phyloP scores from a whole-genome alignment of 1,140 invertebrate genomes.

The Amyelois transitella region DNA sequence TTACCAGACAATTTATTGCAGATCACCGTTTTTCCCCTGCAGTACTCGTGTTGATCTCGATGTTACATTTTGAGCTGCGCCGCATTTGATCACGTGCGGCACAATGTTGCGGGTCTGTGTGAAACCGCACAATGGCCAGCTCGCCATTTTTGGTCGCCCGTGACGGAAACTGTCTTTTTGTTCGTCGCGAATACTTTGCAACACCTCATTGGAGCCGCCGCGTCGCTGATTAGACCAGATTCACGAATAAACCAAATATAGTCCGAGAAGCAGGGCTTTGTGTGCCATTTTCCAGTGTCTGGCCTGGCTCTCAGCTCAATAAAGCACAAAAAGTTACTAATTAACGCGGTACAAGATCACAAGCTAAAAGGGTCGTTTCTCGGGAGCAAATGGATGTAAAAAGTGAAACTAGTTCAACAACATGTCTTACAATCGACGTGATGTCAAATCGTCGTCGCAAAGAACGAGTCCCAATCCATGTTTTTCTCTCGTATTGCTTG shows the following conservation, averaged over 20 bases:
- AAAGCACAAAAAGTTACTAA: conserved; percentile 29
- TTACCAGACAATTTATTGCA: conserved; percentile 39
- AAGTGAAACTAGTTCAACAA: conserved; percentile 61
- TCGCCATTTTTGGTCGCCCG: conserved; percentile 40
- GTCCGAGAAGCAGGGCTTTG: conserved; percentile 1
- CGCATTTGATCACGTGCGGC: conserved; percentile 43
- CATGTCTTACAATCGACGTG: conserved; percentile 67
- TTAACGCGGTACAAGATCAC: conserved; percentile 62
- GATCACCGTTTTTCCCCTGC: conserved; percentile 14
- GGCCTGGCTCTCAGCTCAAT: conserved; percentile 8
- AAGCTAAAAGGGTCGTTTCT: conserved; percentile 56
- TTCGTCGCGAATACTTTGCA: conserved; percentile 33
- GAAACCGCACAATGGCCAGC: conserved; percentile 42
- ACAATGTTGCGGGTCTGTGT: conserved; percentile 28
- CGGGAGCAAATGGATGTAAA: conserved; percentile 47
- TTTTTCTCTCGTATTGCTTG: conserved; percentile 76
- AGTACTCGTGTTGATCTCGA: conserved; percentile 4
- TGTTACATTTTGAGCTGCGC: conserved; percentile 20
- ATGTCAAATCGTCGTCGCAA: conserved; percentile 68
- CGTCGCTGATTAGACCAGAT: conserved; percentile 24
- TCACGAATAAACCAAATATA: conserved; percentile 16
- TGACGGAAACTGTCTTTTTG: conserved; percentile 49
- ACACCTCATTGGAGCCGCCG: conserved; percentile 31
- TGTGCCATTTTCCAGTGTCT: conserved; percentile 7
- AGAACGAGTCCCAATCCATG: conserved; percentile 77